Evolutionary conservation across 1,140 invertebrate species (phyloP).

Genomic region (Popillia japonica): DNA sequence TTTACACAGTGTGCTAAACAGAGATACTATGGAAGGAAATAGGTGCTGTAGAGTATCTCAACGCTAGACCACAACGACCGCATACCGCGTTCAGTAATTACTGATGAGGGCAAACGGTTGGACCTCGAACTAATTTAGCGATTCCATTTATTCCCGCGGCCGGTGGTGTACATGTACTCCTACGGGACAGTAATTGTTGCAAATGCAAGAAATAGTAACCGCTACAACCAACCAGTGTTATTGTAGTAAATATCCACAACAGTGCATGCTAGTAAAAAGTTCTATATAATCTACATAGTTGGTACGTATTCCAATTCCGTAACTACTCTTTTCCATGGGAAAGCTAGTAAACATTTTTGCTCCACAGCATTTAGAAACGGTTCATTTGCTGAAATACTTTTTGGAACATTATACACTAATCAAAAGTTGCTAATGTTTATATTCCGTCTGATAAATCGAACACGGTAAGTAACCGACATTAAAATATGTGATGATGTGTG

Average conservation of each 20-base stretch:
- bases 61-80: not conserved
- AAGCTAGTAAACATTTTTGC: too few species aligned
- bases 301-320: too few species aligned
- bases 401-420: too few species aligned
- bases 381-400: too few species aligned
- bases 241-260: not conserved
- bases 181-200: slow-evolving; percentile 31
- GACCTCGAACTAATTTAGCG: slow-evolving; percentile 30
- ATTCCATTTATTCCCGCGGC: slow-evolving; percentile 25
- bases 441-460: too few species aligned
- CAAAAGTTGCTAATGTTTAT: too few species aligned
- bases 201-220: slow-evolving; percentile 11
- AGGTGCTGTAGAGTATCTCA: slow-evolving; percentile 11
- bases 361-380: too few species aligned
- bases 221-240: not conserved
- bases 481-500: too few species aligned
- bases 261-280: too few species aligned
- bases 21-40: not conserved
- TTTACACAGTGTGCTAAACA: not conserved
- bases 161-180: slow-evolving; percentile 1
- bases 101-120: slow-evolving; percentile 28
- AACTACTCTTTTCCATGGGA: too few species aligned
- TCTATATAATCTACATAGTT: too few species aligned
- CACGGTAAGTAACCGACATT: too few species aligned
- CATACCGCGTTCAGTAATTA: slow-evolving; percentile 26